A percentile compares a stretch with the other conserved stretches of the same genome.
Evolutionary conservation across 2,113 vertebrate genomes (phyloP).

Genomic region (Lathamus discolor): DNA sequence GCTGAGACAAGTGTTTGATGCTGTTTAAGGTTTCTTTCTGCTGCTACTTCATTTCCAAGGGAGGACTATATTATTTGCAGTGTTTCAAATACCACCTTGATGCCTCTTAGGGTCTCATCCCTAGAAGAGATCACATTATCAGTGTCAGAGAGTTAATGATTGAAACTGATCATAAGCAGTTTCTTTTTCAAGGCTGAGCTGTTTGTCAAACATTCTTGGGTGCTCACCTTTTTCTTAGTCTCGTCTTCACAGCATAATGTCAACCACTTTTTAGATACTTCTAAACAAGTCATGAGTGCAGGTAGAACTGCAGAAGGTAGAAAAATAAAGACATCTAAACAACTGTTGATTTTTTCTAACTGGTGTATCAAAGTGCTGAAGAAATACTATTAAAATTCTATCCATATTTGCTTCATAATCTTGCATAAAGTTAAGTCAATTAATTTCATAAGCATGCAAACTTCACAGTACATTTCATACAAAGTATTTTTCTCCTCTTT

Average conservation of each 20-base stretch:
- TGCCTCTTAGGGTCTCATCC: neutral
- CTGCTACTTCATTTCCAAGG: neutral
- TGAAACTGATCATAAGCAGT: neutral
- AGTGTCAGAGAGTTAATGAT: neutral
- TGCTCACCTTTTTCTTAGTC: neutral
- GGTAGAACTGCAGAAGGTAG: neutral
- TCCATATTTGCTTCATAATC: neutral
- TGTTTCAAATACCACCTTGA: neutral
- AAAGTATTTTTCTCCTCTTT: neutral
- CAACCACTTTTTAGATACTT: neutral
- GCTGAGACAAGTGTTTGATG: neutral
- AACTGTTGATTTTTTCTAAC: neutral
- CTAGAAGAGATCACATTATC: neutral
- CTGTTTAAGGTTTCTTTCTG: neutral
- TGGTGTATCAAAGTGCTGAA: neutral
- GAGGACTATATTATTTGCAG: neutral
- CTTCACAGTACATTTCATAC: neutral
- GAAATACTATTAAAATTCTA: neutral
- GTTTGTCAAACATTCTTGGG: neutral
- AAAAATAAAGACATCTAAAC: neutral
- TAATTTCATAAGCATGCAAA: neutral
- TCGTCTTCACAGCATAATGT: neutral
- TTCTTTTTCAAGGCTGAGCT: neutral
- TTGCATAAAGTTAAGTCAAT: neutral
- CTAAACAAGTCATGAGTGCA: neutral